Conservation (phyloP, 2,113 vertebrate genomes). For the Percopsis transmontana region DNA sequence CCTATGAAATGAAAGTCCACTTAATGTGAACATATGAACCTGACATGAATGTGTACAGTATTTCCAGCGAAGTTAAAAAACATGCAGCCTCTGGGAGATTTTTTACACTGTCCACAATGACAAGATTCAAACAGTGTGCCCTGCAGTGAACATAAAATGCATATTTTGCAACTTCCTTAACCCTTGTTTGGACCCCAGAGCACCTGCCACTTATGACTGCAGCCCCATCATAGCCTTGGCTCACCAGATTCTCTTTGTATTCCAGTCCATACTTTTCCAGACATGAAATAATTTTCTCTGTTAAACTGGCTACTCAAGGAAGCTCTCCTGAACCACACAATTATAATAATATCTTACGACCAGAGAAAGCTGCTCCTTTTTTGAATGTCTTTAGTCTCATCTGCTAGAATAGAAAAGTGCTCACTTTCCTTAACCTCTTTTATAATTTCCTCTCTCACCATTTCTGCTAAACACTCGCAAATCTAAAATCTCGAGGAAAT, state of each 20-base stretch:
- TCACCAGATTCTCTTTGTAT: conserved; percentile 14
- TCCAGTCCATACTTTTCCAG: conserved; percentile 17
- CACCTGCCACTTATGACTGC: conserved; percentile 9
- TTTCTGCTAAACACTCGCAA: neutral
- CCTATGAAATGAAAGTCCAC: too few species aligned
- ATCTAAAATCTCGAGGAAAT: neutral
- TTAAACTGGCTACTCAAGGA: conserved; percentile 10
- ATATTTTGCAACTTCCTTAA: conserved; percentile 19
- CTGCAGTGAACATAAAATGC: conserved; percentile 4
- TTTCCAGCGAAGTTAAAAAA: conserved; percentile 9
- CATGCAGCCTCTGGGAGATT: neutral
- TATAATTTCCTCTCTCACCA: conserved; percentile 12
- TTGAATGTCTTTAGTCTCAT: conserved; percentile 26
- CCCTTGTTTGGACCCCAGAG: neutral
- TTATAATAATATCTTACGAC: conserved; percentile 4
- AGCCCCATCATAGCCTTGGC: conserved; percentile 23
- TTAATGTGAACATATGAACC: conserved; percentile 28
- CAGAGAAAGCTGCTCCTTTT: conserved; percentile 22
- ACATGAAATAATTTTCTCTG: neutral
- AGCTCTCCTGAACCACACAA: conserved; percentile 8
- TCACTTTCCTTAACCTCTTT: conserved; percentile 9
- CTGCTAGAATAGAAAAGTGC: conserved; percentile 2
- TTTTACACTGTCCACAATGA: conserved; percentile 8
- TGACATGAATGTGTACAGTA: conserved; percentile 28
- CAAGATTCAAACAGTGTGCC: conserved; percentile 3